Evolutionary conservation across 2,113 vertebrate genomes (phyloP).

Genomic region (Halcyon malimbica): DNA sequence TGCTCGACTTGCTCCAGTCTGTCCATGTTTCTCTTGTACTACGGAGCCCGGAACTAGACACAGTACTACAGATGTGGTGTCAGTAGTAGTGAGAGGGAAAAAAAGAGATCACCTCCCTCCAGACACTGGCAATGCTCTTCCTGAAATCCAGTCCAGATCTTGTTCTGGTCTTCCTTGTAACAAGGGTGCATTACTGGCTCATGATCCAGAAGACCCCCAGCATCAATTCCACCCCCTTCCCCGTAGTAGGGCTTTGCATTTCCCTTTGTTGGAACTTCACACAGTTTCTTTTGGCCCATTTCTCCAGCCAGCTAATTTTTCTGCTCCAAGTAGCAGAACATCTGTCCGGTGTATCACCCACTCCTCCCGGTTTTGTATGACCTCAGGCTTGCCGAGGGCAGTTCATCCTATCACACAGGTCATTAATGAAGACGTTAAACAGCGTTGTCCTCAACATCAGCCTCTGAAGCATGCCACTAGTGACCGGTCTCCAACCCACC

Average conservation of each 20-base stretch:
- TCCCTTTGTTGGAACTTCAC: not conserved
- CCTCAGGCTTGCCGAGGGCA: not conserved
- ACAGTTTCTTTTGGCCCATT: not conserved
- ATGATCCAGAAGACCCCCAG: not conserved
- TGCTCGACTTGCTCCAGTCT: not conserved
- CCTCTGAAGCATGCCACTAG: not conserved
- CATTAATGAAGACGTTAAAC: not conserved
- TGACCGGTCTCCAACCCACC: not conserved
- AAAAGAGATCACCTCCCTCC: not conserved
- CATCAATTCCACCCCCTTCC: not conserved
- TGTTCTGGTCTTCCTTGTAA: not conserved
- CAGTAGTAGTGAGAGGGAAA: not conserved
- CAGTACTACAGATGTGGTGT: not conserved
- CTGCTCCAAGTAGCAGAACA: not conserved
- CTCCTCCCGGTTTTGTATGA: not conserved
- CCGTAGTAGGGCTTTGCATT: not conserved
- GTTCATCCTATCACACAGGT: not conserved
- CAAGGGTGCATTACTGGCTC: not conserved
- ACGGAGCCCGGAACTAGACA: not conserved
- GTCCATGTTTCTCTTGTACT: not conserved
- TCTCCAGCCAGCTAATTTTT: not conserved
- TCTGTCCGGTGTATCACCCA: not conserved
- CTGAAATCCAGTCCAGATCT: not conserved
- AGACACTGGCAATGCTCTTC: not conserved
- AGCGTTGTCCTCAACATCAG: not conserved